Evolutionary conservation across 2,113 vertebrate species (phyloP).

Genomic region (Ahaetulla prasina): DNA sequence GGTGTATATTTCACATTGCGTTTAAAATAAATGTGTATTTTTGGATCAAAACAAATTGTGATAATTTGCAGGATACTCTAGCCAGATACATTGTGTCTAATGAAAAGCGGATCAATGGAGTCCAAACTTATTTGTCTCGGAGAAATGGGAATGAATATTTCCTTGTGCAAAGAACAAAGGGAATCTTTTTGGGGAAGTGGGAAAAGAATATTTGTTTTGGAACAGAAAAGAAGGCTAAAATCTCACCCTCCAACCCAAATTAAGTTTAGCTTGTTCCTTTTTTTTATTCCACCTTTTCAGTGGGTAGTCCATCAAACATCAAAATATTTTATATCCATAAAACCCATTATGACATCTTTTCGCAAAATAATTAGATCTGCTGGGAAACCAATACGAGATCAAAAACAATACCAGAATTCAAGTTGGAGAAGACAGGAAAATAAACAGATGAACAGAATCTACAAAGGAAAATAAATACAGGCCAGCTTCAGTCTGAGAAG

Average conservation of each 20-base stretch:
- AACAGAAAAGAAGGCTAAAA: not conserved
- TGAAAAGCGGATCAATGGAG: not conserved
- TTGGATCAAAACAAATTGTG: not conserved
- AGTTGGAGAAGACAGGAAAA: not conserved
- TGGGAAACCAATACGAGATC: not conserved
- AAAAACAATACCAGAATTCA: not conserved
- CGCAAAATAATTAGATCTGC: not conserved
- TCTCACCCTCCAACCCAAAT: not conserved
- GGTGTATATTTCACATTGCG: not conserved
- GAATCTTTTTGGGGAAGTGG: not conserved
- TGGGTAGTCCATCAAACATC: not conserved
- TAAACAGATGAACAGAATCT: not conserved
- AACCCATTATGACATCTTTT: not conserved
- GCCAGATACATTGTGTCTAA: not conserved
- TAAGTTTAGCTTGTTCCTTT: not conserved
- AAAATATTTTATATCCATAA: not conserved
- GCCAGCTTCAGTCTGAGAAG: not conserved
- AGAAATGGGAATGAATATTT: not conserved
- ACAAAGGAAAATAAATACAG: not conserved
- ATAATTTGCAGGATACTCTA: not conserved
- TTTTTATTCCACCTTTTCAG: not conserved
- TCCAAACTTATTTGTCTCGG: not conserved
- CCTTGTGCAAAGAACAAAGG: not conserved
- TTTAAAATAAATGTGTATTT: conserved; percentile 27
- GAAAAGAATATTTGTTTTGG: not conserved